Evolutionary conservation across 2,113 vertebrate species (phyloP).

Genomic region (Mugil cephalus): DNA sequence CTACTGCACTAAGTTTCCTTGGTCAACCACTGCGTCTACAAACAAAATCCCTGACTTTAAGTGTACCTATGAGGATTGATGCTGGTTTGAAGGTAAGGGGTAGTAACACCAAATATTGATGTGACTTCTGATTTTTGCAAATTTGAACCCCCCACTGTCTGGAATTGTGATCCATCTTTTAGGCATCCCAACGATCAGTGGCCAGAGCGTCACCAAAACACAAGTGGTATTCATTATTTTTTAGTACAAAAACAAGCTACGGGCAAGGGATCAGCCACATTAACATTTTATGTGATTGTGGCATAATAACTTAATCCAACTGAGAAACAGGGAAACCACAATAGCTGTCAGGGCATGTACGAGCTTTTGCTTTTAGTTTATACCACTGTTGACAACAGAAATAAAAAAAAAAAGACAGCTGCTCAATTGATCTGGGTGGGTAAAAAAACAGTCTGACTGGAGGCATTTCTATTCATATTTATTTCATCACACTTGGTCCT

Average conservation of each 20-base stretch:
- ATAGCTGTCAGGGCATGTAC: background rate
- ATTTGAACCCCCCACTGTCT: background rate
- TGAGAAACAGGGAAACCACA: too few species aligned
- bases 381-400: background rate
- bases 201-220: conserved; percentile 16
- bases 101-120: too few species aligned
- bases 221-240: conserved; percentile 28
- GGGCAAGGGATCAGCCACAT: conserved; percentile 4
- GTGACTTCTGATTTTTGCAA: too few species aligned
- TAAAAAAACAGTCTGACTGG: background rate
- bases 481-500: conserved; percentile 2
- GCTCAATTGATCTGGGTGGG: background rate
- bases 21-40: too few species aligned
- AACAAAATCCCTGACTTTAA: too few species aligned
- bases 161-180: conserved; percentile 9
- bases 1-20: too few species aligned
- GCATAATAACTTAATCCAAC: conserved; percentile 5
- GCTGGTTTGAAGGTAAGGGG: too few species aligned
- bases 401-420: background rate
- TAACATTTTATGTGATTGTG: background rate
- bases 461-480: conserved; percentile 5
- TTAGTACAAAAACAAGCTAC: conserved; percentile 17
- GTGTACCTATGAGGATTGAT: too few species aligned
- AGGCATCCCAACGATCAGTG: conserved; percentile 10
- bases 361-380: background rate